These are phyloP conservation scores for Xestia rhomboidea DNA, from an alignment of 2,888 invertebrate genomes.

Conservation along the genomic window DNA sequence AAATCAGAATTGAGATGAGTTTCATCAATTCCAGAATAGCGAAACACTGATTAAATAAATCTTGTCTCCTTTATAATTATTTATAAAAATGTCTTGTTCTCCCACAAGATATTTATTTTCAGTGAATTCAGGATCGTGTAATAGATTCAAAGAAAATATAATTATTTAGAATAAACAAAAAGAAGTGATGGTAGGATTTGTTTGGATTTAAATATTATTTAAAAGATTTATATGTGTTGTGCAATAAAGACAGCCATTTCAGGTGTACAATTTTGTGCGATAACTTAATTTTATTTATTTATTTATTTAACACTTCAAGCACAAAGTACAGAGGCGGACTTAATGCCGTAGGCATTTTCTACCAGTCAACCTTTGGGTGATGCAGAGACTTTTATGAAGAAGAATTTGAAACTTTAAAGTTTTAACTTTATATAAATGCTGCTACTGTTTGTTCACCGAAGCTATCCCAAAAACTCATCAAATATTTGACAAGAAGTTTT, in stretches of 20 bases:
- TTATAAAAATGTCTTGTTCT: background rate
- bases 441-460: slow-evolving; percentile 57
- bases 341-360: too few species aligned
- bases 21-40: background rate
- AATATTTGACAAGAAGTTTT: slow-evolving; percentile 8
- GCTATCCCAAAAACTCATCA: slow-evolving; percentile 29
- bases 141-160: background rate
- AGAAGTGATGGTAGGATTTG: too few species aligned
- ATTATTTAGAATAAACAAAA: background rate
- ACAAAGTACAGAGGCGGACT: too few species aligned
- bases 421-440: background rate
- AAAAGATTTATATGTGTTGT: background rate
- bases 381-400: too few species aligned
- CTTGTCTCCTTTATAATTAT: background rate
- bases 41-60: background rate
- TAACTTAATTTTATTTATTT: too few species aligned
- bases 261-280: background rate
- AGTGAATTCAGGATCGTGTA: background rate
- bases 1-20: background rate
- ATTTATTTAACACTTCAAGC: too few species aligned
- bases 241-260: background rate
- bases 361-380: too few species aligned
- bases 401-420: background rate
- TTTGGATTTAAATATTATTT: background rate
- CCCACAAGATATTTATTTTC: background rate